Conservation (phyloP, 2,888 invertebrate species). For the Athetis lepigone region DNA sequence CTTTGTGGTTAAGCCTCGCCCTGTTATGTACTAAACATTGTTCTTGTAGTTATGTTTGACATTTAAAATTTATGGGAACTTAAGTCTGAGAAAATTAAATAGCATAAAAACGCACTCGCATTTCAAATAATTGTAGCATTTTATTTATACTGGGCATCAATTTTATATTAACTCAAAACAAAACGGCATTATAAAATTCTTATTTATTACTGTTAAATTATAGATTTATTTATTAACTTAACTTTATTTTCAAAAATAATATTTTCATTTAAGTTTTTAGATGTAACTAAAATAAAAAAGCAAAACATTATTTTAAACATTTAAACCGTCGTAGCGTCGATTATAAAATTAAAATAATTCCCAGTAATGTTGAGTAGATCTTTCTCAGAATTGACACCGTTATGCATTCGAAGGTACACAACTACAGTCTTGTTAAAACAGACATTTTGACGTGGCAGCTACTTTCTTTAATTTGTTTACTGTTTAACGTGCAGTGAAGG, state of each 20-base stretch:
- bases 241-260: too few species aligned
- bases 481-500: conserved; percentile 33
- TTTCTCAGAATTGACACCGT: conserved; percentile 3
- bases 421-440: conserved; percentile 42
- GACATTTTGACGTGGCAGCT: conserved; percentile 11
- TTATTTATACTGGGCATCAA: too few species aligned
- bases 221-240: too few species aligned
- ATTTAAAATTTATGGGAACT: neutral
- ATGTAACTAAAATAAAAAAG: too few species aligned
- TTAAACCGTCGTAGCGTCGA: too few species aligned
- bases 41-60: neutral
- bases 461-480: conserved; percentile 60
- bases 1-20: conserved; percentile 4
- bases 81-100: neutral
- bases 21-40: neutral
- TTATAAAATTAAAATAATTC: neutral
- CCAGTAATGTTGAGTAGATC: neutral
- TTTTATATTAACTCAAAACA: neutral
- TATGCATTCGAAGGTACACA: neutral
- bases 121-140: too few species aligned
- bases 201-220: too few species aligned
- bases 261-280: too few species aligned
- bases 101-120: neutral
- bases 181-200: too few species aligned
- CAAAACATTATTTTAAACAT: too few species aligned